A percentile compares a stretch with the other conserved stretches of the same genome.
These are phyloP conservation scores for Leucoraja ocellata DNA, from an alignment of 2,797 vertebrate genomes.

Conservation along the genomic window DNA sequence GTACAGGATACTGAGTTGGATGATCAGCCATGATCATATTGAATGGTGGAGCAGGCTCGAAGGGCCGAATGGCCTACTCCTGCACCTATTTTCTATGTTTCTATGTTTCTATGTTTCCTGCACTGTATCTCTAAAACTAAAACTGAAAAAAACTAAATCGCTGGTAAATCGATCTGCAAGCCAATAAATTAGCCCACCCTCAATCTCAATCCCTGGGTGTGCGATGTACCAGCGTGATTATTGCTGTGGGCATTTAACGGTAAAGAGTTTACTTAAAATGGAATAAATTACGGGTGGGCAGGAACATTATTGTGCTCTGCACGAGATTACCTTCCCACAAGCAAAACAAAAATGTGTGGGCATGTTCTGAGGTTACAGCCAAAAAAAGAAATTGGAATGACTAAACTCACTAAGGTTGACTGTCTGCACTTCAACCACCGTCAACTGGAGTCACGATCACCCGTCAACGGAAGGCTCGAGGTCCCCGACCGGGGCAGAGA, in stretches of 20 bases:
- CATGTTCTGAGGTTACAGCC: background rate
- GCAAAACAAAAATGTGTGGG: background rate
- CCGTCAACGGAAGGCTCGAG: too few species aligned
- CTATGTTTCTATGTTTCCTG: too few species aligned
- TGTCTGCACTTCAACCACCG: background rate
- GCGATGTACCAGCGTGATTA: background rate
- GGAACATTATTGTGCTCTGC: background rate
- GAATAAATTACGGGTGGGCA: background rate
- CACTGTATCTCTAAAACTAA: too few species aligned
- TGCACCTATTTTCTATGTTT: too few species aligned
- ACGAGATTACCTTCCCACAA: slow-evolving; percentile 10
- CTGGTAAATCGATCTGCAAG: background rate
- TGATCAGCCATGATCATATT: too few species aligned
- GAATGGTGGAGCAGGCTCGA: too few species aligned
- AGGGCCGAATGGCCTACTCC: too few species aligned
- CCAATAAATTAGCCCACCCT: background rate
- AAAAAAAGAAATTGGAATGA: background rate
- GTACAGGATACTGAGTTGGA: too few species aligned
- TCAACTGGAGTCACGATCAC: too few species aligned
- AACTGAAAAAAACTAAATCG: background rate
- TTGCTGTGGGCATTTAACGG: background rate
- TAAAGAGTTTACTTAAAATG: background rate
- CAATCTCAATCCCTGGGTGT: background rate
- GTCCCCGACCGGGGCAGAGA: too few species aligned
- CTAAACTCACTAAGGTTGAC: background rate